Base-by-base conservation (phyloP, 2,888 invertebrate genomes). In the Pammene fasciana region DNA sequence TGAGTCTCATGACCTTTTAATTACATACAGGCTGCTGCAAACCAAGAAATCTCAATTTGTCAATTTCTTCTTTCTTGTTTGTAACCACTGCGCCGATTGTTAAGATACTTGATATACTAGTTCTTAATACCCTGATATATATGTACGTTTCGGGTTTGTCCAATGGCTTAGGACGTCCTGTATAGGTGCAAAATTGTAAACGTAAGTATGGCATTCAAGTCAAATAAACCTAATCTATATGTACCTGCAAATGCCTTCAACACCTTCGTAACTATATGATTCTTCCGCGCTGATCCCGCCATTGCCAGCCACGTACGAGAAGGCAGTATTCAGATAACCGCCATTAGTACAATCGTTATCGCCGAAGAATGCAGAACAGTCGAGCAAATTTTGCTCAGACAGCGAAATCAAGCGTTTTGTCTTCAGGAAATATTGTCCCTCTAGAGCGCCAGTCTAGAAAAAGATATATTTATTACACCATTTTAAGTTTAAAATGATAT, bases 371-470 rank as follows among this genome's bases (percentile, higher is more conserved):
- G 86, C 79, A 1, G 97, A 97, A 84, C 98, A 98, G 90, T 98
- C 98, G 65, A 98, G 93, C 73, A 98, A 93, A 89, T 98, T 98
- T 92, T 98, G 98, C 90, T 98, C 98, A 75, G 97, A 97, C n/a
- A 98, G 94, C 0, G 97, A 97, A 38, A 97, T 94, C 65, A 98
- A 92, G 74, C 93, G 93, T 11, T 96, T 96, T 11, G 93, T 93
- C 87, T 95, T 95, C 74, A 97, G 95, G 94, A 95, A 98, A 87
- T 98, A 96, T 87, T 98, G 97, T 0, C 96, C 98, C 91, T 98
- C 98, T n/a, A 98, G 88, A 0, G 97, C 91, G 14, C 98, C 99
- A 65, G 98, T 98, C 95, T 97, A 83, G 6, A 0, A 16, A 2
- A n/a, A 34, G 8, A 14, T 14, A 16, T 10, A 48, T 14, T 26